Conservation (phyloP, 2,113 vertebrate species). For the Macheiramphus alcinus region DNA sequence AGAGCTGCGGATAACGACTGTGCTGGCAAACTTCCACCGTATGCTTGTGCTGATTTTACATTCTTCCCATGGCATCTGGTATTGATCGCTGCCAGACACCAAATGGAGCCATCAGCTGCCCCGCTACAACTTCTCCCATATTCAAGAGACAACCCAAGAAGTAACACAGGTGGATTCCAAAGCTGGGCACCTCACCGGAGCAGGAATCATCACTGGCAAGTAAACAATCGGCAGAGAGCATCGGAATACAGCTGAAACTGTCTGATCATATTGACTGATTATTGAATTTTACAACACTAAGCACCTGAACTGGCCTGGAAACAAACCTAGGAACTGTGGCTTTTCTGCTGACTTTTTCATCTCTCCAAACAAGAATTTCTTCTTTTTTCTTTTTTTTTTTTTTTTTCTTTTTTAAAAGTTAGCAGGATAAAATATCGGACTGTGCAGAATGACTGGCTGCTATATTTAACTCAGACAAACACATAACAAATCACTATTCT, state of each 20-base stretch:
- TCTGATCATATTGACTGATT: background rate
- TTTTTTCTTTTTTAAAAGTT: background rate
- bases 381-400: background rate
- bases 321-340: background rate
- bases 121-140: fast-evolving
- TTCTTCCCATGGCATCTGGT: background rate
- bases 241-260: background rate
- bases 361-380: slow-evolving; percentile 59
- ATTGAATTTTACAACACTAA: background rate
- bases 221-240: background rate
- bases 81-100: background rate
- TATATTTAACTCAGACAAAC: slow-evolving; percentile 83
- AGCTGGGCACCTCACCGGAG: background rate
- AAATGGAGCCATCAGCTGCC: background rate
- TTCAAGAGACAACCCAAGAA: background rate
- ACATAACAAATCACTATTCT: slow-evolving; percentile 81
- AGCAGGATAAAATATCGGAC: slow-evolving; percentile 57
- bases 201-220: background rate
- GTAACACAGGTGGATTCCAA: background rate
- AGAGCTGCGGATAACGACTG: background rate
- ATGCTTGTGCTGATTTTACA: background rate
- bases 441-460: slow-evolving; percentile 61
- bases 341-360: slow-evolving; percentile 61
- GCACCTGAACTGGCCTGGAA: slow-evolving; percentile 22
- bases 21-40: background rate